Conservation (phyloP, 2,797 vertebrate genomes). For the Gobio occitaniae region DNA sequence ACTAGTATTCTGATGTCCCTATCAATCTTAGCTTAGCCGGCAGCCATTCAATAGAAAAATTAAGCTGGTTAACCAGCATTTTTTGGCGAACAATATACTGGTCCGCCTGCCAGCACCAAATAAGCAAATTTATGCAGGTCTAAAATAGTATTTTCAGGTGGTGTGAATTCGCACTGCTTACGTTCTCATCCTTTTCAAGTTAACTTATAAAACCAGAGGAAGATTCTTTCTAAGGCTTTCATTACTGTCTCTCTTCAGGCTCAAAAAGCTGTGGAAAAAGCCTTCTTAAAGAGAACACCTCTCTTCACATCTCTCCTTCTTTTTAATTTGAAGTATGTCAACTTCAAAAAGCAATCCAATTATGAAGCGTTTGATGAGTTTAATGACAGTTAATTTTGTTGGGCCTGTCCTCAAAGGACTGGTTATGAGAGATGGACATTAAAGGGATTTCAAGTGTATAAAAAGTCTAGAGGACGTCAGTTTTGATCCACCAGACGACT, state of each 20-base stretch:
- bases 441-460: constrained; percentile 51
- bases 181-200: background rate
- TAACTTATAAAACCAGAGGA: constrained; percentile 16
- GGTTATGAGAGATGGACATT: constrained; percentile 44
- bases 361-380: constrained; percentile 58
- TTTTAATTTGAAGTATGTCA: constrained; percentile 30
- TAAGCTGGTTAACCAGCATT: background rate
- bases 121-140: background rate
- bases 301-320: constrained; percentile 36
- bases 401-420: constrained; percentile 42
- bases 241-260: background rate
- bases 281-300: constrained; percentile 38
- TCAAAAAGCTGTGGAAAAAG: constrained; percentile 20
- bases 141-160: background rate
- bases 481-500: constrained; percentile 39
- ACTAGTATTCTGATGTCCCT: background rate
- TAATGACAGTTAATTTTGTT: constrained; percentile 50
- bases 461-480: constrained; percentile 31
- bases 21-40: background rate
- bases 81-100: background rate
- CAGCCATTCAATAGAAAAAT: background rate
- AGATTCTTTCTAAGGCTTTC: background rate
- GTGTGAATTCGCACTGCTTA: background rate
- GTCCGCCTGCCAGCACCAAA: background rate
- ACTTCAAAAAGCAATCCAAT: constrained; percentile 59